Evolutionary conservation across 2,113 vertebrate species (phyloP).

Genomic region (Ginglymostoma cirratum): DNA sequence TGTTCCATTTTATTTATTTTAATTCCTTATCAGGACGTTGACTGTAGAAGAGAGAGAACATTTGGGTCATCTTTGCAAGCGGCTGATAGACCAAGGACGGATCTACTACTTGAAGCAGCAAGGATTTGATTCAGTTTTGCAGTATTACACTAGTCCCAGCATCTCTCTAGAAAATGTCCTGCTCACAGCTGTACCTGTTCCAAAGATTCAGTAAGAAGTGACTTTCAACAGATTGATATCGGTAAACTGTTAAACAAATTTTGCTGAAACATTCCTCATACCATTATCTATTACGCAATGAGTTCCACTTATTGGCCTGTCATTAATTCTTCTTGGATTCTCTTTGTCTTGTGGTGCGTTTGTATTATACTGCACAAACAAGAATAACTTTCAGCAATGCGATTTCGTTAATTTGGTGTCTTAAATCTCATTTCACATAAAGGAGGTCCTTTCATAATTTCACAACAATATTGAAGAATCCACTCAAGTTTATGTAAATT

Average conservation of each 20-base stretch:
- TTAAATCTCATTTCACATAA: not conserved
- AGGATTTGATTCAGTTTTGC: slow-evolving; percentile 65
- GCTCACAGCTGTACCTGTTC: slow-evolving; percentile 70
- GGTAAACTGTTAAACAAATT: not conserved
- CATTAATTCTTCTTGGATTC: not conserved
- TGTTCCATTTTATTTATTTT: slow-evolving; percentile 39
- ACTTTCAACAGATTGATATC: not conserved
- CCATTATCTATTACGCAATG: not conserved
- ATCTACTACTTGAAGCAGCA: slow-evolving; percentile 65
- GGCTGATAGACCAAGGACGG: slow-evolving; percentile 77
- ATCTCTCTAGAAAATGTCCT: slow-evolving; percentile 89
- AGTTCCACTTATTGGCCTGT: not conserved
- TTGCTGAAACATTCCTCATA: not conserved
- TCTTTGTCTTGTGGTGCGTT: not conserved
- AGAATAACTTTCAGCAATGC: not conserved
- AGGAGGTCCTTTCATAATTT: not conserved
- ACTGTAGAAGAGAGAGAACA: slow-evolving; percentile 66
- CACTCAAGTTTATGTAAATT: not conserved
- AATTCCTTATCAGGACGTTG: slow-evolving; percentile 55
- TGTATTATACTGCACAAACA: not conserved
- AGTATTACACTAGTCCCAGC: slow-evolving; percentile 59
- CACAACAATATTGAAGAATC: not conserved
- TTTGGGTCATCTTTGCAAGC: slow-evolving; percentile 77
- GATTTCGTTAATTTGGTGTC: not conserved
- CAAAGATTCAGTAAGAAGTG: not conserved